Base-by-base conservation (phyloP, 2,888 invertebrate genomes). In the Philonicus albiceps region DNA sequence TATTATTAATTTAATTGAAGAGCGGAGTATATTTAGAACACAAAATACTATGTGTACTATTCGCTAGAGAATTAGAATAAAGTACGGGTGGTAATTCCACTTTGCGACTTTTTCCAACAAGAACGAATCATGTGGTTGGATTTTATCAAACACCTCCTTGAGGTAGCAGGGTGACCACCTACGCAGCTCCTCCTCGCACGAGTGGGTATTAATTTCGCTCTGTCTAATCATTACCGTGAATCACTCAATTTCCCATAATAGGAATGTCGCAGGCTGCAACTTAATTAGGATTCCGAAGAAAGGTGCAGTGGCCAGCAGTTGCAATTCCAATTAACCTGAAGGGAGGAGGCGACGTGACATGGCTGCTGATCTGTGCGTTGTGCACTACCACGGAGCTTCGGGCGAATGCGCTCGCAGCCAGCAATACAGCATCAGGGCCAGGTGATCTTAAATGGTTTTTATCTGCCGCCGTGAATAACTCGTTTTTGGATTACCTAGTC, bases 281-380 rank as follows among this genome's bases (percentile, higher is more conserved):
- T 64, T 81, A 81, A 81, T 81, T 81, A 81, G 81, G 81, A 81
- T 81, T 81, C 81, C 34, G 34, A 5, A 19, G 81, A 81, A 81
- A 81, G 81, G 81, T 81, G 81, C 81, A 81, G 55, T 34, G 55
- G 81, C 34, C 31, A 19, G 34, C 64, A 34, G 55, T 81, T 64
- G 55, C 55, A 81, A 81, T 81, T 81, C 81, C 55, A 81, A 81
- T 81, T 81, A 81, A 55, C 81, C 64, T 81, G 81, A 31, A 80
- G 81, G 81, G 81, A 81, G 64, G 81, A 55, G 55, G 53, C 64
- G 34, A 81, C 81, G 81, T 81, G 81, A 34, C 27, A 22, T 49
- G 78, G 49, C 27, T 78, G 19, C 55, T 55, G 55, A 81, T 64
- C 55, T n/a, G 30, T n/a, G 19, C 49, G n/a, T 27, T 27, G 16